Percentiles rank a stretch among this genome's conserved stretches.
Conservation (phyloP, 1,140 invertebrate genomes). For the Himalopsyche phryganea region DNA sequence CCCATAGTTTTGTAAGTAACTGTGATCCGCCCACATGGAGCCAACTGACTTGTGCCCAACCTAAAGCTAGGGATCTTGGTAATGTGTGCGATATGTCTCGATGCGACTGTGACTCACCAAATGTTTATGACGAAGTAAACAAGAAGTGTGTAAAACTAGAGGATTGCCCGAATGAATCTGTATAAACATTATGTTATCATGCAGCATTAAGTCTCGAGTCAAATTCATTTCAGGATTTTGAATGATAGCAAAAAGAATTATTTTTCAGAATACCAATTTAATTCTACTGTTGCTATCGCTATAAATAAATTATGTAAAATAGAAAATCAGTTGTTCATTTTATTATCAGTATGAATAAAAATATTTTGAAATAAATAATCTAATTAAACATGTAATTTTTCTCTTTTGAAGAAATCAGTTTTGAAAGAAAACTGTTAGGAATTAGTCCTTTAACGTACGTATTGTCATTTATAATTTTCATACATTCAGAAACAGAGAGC, state of each 20-base stretch:
- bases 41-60: slow-evolving; percentile 45
- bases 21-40: slow-evolving; percentile 40
- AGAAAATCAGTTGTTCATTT: neutral
- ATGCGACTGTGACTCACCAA: slow-evolving; percentile 48
- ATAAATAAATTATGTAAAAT: neutral
- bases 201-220: neutral
- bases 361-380: too few relatives aligned
- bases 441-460: too few relatives aligned
- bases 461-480: too few relatives aligned
- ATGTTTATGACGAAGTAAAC: slow-evolving; percentile 41
- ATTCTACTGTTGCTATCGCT: neutral
- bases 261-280: neutral
- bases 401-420: too few relatives aligned
- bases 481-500: too few relatives aligned
- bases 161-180: slow-evolving; percentile 38
- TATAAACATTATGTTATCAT: neutral
- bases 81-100: slow-evolving; percentile 46
- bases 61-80: slow-evolving; percentile 42
- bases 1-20: slow-evolving; percentile 43
- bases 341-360: neutral
- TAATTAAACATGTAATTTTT: too few relatives aligned
- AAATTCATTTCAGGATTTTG: neutral
- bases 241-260: neutral
- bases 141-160: slow-evolving; percentile 46
- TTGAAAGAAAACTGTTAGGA: too few relatives aligned